These are phyloP conservation scores for Lepisosteus oculatus DNA, from an alignment of 2,113 vertebrate species.

Conservation along the genomic window DNA sequence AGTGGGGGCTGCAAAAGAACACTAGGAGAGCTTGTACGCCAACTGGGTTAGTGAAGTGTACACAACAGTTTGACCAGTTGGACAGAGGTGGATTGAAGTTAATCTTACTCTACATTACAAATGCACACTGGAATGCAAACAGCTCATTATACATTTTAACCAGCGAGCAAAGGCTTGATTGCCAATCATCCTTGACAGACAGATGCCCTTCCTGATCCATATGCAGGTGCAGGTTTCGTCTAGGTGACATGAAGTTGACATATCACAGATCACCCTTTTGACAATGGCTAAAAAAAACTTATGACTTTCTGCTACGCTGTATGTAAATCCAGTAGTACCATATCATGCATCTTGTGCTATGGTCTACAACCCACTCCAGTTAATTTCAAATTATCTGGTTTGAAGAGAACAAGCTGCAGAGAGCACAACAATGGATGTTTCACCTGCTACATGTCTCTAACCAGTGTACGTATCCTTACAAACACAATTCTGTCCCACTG, in stretches of 20 bases:
- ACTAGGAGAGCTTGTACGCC: no score
- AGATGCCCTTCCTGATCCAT: no score
- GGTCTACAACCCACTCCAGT: slow-evolving; percentile 23
- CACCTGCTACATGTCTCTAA: neutral
- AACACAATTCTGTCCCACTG: neutral
- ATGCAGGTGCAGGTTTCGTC: no score
- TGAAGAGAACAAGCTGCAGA: neutral
- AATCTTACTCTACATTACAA: no score
- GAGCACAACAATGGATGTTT: neutral
- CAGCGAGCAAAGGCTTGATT: no score
- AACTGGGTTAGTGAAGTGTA: no score
- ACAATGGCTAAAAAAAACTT: slow-evolving; percentile 18
- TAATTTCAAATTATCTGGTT: slow-evolving; percentile 43
- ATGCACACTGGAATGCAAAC: no score
- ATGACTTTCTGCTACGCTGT: slow-evolving; percentile 34
- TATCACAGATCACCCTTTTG: slow-evolving; percentile 12
- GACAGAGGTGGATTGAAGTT: no score
- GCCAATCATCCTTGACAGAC: no score
- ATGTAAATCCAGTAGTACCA: slow-evolving; percentile 28
- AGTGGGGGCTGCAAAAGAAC: no score
- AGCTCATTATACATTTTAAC: no score
- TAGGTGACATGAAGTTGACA: neutral
- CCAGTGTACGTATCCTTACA: neutral
- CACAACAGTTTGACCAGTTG: no score
- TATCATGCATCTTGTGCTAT: slow-evolving; percentile 35